Conservation (phyloP, 2,113 vertebrate genomes). For the Benitochromis conjunctus region DNA sequence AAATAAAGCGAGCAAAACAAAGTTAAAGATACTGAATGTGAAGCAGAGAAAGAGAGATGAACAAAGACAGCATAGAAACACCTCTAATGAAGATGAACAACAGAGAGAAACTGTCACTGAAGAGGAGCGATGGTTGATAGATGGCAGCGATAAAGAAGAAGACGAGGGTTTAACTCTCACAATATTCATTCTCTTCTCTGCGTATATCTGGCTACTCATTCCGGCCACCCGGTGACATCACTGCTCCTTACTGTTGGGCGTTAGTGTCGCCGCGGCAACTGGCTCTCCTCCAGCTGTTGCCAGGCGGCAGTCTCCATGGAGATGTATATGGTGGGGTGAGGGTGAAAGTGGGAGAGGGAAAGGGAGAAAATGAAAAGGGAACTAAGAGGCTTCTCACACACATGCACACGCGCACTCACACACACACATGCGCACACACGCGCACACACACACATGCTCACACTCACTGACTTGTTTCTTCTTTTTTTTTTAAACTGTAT, state of each 20-base stretch:
- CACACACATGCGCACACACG: not conserved
- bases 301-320: constrained; percentile 80
- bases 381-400: not conserved
- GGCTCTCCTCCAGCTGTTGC: constrained; percentile 76
- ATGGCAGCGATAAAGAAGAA: constrained; percentile 35
- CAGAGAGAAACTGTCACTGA: constrained; percentile 24
- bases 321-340: constrained; percentile 57
- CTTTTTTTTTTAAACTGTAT: not conserved
- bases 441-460: not conserved
- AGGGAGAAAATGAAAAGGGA: constrained; percentile 7
- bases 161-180: constrained; percentile 29
- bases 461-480: not conserved
- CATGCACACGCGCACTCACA: rapidly evolving
- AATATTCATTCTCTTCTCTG: constrained; percentile 11
- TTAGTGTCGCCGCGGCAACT: constrained; percentile 65
- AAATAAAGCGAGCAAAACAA: not conserved
- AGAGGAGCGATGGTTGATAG: constrained; percentile 29
- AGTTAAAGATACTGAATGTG: constrained; percentile 8
- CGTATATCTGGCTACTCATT: constrained; percentile 27
- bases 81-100: constrained; percentile 62
- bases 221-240: constrained; percentile 56
- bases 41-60: constrained; percentile 25
- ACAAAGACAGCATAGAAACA: constrained; percentile 40
- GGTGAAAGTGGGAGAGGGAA: constrained; percentile 34
- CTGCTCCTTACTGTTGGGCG: constrained; percentile 23